phyloP scores from a whole-genome alignment of 2,113 vertebrate genomes.

The Chlorodrepanis virens region DNA sequence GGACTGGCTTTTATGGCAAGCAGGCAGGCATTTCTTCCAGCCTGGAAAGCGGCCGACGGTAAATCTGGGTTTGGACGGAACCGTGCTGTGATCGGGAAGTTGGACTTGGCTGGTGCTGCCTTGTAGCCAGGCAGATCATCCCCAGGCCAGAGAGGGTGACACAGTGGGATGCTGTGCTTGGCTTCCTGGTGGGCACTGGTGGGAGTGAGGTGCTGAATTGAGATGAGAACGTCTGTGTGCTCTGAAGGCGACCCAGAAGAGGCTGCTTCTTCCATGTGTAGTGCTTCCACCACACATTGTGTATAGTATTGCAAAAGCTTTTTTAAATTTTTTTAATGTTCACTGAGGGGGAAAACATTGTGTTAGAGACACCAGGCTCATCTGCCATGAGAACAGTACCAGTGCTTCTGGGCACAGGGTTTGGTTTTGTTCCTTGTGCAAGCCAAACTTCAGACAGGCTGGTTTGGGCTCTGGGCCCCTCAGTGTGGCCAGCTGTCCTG shows the following conservation, averaged over 20 bases:
- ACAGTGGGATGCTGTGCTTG: not conserved
- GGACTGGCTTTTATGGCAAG: not conserved
- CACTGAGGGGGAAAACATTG: not conserved
- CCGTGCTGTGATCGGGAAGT: not conserved
- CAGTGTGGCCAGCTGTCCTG: not conserved
- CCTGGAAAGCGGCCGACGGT: rapidly evolving
- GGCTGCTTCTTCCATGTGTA: not conserved
- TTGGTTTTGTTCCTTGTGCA: not conserved
- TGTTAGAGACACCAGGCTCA: not conserved
- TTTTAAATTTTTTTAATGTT: not conserved
- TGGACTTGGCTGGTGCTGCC: not conserved
- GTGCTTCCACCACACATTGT: not conserved
- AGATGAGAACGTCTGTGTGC: not conserved
- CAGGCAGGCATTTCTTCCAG: not conserved
- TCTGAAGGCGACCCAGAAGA: not conserved
- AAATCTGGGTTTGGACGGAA: not conserved
- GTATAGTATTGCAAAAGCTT: not conserved
- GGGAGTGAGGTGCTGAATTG: not conserved
- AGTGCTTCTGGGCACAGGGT: not conserved
- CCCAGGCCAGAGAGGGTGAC: not conserved
- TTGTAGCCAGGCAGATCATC: not conserved
- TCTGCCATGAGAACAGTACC: not conserved
- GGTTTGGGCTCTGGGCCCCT: not conserved
- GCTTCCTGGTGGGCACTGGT: not conserved
- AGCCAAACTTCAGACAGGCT: not conserved